Base-by-base conservation (phyloP, 2,113 vertebrate species). In the Burhinus oedicnemus region DNA sequence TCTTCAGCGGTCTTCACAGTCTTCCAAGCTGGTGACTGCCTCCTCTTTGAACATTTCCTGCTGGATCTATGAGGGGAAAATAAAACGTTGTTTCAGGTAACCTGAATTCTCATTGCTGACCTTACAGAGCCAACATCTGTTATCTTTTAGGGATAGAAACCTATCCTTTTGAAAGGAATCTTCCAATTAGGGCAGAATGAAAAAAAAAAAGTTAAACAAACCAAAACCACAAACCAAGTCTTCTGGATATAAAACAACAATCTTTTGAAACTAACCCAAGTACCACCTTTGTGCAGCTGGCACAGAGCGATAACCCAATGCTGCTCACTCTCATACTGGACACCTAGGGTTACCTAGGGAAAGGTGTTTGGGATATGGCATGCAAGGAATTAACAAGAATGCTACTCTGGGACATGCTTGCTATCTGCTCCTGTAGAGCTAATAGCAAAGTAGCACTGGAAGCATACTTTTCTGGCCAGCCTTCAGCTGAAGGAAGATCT, bases 21-120 rank as follows among this genome's bases (percentile, higher is more conserved):
- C 62, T 17, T 13, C 14, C 3, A 1, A 15, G 26, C 42, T 18
- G 14, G 29, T 1, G 30, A 29, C 11, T n/a, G 45, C 15, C 15
- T n/a, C 34, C 10, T 72, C n/a, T 9, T 98, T 5, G 97, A 74
- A 80, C 97, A 98, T 68, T 98, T 98, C 51, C 96, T 82, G 27
- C 97, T 97, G 60, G 98, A 99, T 96, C 44, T 92, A 27, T 49
- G 25, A 95, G 54, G 87, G 19, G 27, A 40, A 8, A 74, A 61
- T 19, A 18, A 36, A 12, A 12, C 30, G 12, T 27, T 42, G 30
- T 30, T 83, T 40, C n/a, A 68, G n/a, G 69, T 20, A 62, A 80
- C 25, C 25, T 32, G 45, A 60, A 30, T 49, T 61, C 45, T 62
- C 52, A 22, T 21, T 5, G 0, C 40, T 61, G n/a, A 66, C 45